Evolutionary conservation across 1,140 invertebrate species (phyloP).

Genomic region (Subanguina moxae): DNA sequence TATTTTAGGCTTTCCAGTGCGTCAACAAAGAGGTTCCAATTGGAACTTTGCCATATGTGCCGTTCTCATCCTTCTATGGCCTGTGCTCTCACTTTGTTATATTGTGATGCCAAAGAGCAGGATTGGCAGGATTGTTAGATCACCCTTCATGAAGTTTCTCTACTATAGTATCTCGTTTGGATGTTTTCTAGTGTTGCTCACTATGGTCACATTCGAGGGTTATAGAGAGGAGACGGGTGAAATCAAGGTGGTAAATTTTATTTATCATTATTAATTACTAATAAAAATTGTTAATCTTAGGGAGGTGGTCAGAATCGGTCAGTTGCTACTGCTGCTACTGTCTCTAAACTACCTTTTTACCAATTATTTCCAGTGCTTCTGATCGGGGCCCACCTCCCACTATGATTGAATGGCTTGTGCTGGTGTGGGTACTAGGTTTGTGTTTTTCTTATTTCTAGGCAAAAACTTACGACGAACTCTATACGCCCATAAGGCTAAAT

Average conservation of each 20-base stretch:
- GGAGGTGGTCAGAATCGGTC: conserved; percentile 66
- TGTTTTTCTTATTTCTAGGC: too few relatives aligned
- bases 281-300: too few relatives aligned
- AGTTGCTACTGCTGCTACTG: too few relatives aligned
- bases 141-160: conserved; percentile 90
- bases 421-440: conserved; percentile 77
- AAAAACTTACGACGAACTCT: too few relatives aligned
- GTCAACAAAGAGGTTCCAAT: conserved; percentile 71
- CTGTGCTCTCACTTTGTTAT: conserved; percentile 76
- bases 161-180: conserved; percentile 82
- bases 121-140: conserved; percentile 77
- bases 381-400: conserved; percentile 79
- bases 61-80: conserved; percentile 77
- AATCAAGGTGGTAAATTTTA: too few relatives aligned
- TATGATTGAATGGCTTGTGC: conserved; percentile 75
- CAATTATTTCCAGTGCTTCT: conserved; percentile 68
- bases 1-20: too few relatives aligned
- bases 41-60: conserved; percentile 66
- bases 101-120: conserved; percentile 72
- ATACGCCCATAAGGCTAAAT: too few relatives aligned
- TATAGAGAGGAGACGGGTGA: conserved; percentile 75
- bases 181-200: conserved; percentile 69
- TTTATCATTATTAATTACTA: too few relatives aligned
- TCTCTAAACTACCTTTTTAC: too few relatives aligned
- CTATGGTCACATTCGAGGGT: conserved; percentile 70